Evolutionary conservation across 1,140 invertebrate species (phyloP).

Genomic region (Oryzaephilus surinamensis): DNA sequence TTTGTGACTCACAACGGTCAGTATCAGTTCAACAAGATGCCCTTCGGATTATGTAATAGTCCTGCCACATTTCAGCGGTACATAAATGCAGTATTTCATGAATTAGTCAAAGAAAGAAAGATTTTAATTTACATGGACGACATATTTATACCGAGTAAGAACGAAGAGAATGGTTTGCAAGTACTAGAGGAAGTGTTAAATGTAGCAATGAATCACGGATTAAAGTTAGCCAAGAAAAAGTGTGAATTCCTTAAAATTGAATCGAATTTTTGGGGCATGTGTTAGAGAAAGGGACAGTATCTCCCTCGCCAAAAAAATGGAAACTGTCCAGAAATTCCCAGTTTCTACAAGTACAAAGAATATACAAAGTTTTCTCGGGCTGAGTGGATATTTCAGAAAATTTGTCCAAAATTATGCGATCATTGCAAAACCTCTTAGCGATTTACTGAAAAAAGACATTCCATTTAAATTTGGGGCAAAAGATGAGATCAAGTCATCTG

Average conservation of each 20-base stretch:
- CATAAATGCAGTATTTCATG: constrained; percentile 20
- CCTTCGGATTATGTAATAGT: constrained; percentile 24
- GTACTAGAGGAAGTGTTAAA: background rate
- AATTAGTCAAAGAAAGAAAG: constrained; percentile 16
- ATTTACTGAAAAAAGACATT: too few species aligned
- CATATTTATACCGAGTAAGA: constrained; percentile 33
- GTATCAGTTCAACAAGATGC: constrained; percentile 22
- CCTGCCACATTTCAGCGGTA: constrained; percentile 18
- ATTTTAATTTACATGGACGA: constrained; percentile 24
- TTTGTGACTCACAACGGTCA: constrained; percentile 18
- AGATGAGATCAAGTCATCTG: too few species aligned
- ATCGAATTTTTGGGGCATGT: background rate
- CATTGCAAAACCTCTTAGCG: background rate
- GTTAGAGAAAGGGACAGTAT: background rate
- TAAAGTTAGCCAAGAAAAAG: background rate
- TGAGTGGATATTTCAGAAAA: background rate
- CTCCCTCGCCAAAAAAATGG: background rate
- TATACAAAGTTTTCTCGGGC: background rate
- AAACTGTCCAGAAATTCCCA: background rate
- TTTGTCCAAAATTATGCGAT: background rate
- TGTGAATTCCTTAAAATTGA: background rate
- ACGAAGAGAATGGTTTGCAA: background rate
- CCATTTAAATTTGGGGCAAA: too few species aligned
- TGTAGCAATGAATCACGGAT: background rate
- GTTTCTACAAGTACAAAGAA: background rate